Conservation (phyloP, 2,113 vertebrate genomes). For the Columba livia region DNA sequence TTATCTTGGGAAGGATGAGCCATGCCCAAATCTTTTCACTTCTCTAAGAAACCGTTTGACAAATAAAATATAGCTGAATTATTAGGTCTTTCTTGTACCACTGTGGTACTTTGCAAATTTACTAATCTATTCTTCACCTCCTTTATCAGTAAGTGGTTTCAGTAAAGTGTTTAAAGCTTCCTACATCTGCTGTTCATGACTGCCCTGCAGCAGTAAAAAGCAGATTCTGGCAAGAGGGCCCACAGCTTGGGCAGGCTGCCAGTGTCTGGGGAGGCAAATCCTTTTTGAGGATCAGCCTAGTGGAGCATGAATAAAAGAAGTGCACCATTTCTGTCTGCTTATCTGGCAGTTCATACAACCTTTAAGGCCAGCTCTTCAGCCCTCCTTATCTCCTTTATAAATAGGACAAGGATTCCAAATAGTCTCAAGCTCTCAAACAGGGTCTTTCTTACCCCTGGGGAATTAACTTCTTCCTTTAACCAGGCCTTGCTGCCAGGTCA, state of each 20-base stretch:
- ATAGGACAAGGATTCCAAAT: slow-evolving; percentile 22
- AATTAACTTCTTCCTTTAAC: slow-evolving; percentile 18
- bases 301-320: slow-evolving; percentile 15
- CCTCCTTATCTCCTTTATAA: not conserved
- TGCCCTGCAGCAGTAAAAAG: not conserved
- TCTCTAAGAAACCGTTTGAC: not conserved
- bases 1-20: not conserved
- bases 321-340: not conserved
- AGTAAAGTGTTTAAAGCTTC: not conserved
- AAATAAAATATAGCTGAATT: not conserved
- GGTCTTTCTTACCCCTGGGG: not conserved
- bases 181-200: not conserved
- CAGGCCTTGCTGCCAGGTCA: not conserved
- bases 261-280: not conserved
- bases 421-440: slow-evolving; percentile 7
- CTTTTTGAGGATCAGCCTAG: not conserved
- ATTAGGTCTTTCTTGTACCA: not conserved
- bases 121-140: not conserved
- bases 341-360: not conserved
- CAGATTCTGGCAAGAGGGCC: not conserved
- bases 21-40: not conserved
- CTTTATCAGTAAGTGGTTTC: not conserved
- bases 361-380: not conserved
- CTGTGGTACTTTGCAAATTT: not conserved
- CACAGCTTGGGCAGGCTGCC: not conserved